Percentiles rank a stretch among this genome's conserved stretches.
phyloP scores from a whole-genome alignment of 2,113 vertebrate genomes.

The Camelus bactrianus region DNA sequence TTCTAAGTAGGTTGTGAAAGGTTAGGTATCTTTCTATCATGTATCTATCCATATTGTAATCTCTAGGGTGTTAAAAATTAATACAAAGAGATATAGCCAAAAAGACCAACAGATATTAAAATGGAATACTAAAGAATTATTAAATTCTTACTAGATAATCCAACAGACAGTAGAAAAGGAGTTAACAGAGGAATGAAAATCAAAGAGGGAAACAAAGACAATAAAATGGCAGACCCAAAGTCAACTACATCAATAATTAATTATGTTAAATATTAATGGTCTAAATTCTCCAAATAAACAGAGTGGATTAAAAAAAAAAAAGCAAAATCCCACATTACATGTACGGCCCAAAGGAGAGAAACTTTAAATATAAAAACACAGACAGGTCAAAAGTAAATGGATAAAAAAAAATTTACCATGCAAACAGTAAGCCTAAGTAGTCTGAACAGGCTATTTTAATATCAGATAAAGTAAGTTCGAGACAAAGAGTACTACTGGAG shows the following conservation, averaged over 20 bases:
- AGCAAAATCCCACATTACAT: neutral
- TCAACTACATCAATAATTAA: neutral
- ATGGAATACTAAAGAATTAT: neutral
- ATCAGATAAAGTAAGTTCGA: constrained; percentile 25
- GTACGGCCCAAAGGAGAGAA: neutral
- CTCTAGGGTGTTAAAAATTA: neutral
- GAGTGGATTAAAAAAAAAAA: neutral
- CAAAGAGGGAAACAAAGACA: neutral
- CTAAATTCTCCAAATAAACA: constrained; percentile 9
- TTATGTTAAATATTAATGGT: constrained; percentile 1
- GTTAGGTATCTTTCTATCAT: neutral
- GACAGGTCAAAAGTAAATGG: neutral
- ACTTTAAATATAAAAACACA: neutral
- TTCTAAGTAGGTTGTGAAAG: neutral
- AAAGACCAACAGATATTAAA: constrained; percentile 15
- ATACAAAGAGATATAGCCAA: neutral
- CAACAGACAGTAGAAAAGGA: neutral
- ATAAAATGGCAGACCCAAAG: neutral
- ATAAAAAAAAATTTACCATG: neutral
- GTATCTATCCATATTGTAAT: neutral
- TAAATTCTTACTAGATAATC: neutral
- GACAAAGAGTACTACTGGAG: neutral
- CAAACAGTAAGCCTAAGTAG: constrained; percentile 8
- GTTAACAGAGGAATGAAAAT: neutral
- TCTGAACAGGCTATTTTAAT: neutral